Conservation (phyloP, 2,113 vertebrate species). For the Thamnaconus septentrionalis region DNA sequence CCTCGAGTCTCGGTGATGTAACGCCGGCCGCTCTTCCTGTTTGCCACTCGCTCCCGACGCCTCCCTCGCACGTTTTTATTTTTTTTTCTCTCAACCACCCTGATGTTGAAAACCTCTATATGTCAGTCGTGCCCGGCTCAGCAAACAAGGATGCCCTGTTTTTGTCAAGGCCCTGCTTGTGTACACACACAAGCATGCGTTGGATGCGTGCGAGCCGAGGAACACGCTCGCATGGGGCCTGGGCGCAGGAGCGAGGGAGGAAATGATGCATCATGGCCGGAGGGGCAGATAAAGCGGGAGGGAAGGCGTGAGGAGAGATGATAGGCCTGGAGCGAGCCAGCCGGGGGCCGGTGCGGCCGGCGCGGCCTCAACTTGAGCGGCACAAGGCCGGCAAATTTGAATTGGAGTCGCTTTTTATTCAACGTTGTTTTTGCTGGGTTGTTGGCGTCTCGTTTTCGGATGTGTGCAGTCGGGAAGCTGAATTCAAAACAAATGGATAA, state of each 20-base stretch:
- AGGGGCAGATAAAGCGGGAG: conserved; percentile 51
- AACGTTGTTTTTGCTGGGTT: too few species aligned
- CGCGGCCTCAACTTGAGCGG: too few species aligned
- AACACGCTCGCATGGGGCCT: conserved; percentile 2
- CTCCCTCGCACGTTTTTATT: conserved; percentile 15
- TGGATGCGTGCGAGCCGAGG: conserved; percentile 12
- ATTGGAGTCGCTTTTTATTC: too few species aligned
- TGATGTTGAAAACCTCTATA: conserved; percentile 14
- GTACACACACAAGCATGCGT: conserved; percentile 9
- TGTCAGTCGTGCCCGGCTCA: conserved; percentile 34
- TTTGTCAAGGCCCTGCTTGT: conserved; percentile 5
- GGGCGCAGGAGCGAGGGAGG: conserved; percentile 23
- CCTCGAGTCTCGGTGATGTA: conserved; percentile 57
- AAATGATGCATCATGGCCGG: conserved; percentile 62
- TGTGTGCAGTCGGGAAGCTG: too few species aligned
- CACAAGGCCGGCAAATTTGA: too few species aligned
- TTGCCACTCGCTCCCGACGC: conserved; percentile 20
- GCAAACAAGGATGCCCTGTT: conserved; percentile 44
- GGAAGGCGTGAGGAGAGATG: conserved; percentile 50
- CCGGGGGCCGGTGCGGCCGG: too few species aligned
- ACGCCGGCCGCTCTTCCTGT: conserved; percentile 18
- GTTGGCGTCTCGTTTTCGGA: too few species aligned
- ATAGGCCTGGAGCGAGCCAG: conserved; percentile 19
- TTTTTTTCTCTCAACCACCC: neutral
- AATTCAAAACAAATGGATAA: conserved; percentile 29